Conservation (phyloP, 2,888 invertebrate genomes). For the Emmelina monodactyla region DNA sequence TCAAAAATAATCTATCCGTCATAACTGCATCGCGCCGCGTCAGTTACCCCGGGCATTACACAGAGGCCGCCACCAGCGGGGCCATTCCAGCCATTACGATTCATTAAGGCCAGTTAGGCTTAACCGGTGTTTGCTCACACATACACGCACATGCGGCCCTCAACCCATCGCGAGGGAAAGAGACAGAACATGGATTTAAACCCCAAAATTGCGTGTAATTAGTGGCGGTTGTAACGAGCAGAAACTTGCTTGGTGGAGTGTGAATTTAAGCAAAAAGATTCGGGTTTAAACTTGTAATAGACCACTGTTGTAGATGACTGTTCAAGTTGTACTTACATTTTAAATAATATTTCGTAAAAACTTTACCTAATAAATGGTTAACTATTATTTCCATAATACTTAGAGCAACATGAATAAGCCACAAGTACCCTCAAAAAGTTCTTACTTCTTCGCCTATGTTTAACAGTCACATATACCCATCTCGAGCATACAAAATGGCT, state of each 20-base stretch:
- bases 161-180: conserved; percentile 37
- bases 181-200: conserved; percentile 38
- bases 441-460: no score
- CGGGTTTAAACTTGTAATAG: no score
- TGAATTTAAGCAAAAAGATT: conserved; percentile 31
- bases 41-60: conserved; percentile 69
- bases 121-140: conserved; percentile 64
- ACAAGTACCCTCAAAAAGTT: no score
- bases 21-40: conserved; percentile 30
- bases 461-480: no score
- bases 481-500: no score
- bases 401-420: no score
- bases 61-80: no score
- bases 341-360: no score
- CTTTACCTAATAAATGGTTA: no score
- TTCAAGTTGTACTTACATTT: no score
- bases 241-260: conserved; percentile 39
- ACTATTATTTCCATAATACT: no score
- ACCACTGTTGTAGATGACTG: no score
- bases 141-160: conserved; percentile 22
- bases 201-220: conserved; percentile 53
- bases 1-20: background rate
- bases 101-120: conserved; percentile 69
- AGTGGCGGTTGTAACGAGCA: conserved; percentile 49
- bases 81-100: conserved; percentile 69